These are phyloP conservation scores for Puma concolor DNA, from an alignment of 2,113 vertebrate species.

Conservation along the genomic window DNA sequence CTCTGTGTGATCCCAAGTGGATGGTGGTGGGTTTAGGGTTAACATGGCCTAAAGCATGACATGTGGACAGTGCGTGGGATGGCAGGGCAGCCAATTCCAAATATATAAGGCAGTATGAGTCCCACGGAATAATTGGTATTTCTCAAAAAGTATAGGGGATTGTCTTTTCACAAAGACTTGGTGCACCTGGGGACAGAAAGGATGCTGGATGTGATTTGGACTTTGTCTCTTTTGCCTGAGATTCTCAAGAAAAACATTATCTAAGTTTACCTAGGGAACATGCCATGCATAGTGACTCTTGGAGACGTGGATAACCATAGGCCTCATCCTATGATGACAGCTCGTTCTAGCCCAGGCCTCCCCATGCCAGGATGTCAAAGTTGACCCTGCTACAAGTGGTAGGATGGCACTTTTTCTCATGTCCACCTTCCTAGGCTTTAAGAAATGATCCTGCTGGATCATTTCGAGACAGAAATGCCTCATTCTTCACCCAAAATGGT, in stretches of 20 bases:
- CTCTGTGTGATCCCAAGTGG: neutral
- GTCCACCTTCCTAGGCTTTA: neutral
- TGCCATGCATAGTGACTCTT: neutral
- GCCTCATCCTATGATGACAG: neutral
- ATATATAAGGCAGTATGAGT: neutral
- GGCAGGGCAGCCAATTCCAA: neutral
- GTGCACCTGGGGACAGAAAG: neutral
- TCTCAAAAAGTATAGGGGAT: neutral
- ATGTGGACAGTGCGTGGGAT: neutral
- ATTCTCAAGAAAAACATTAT: neutral
- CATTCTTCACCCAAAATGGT: neutral
- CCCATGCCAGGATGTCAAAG: neutral
- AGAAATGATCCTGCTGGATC: neutral
- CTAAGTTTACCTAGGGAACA: conserved; percentile 8
- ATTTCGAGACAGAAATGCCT: neutral
- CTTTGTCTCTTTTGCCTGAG: neutral
- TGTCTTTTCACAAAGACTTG: neutral
- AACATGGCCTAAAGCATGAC: neutral
- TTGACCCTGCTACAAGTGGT: neutral
- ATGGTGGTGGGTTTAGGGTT: neutral
- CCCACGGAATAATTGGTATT: neutral
- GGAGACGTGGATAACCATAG: neutral
- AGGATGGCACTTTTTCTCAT: neutral
- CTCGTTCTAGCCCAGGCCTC: neutral
- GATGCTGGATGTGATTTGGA: neutral